Conservation (phyloP, 2,888 invertebrate genomes). For the Lottia gigantea region DNA sequence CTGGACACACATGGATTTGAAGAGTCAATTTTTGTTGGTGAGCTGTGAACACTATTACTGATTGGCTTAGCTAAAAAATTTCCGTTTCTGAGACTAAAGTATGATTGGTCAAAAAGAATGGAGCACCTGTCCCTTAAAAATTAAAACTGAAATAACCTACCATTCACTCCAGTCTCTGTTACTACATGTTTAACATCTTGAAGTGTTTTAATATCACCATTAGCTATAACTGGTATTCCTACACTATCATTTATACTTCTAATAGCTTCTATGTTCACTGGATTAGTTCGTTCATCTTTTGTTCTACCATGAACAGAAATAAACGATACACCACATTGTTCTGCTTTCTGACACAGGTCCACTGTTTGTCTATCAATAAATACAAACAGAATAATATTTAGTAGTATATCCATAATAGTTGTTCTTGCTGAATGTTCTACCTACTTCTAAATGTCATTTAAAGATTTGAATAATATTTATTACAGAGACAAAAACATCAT, state of each 20-base stretch:
- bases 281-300: conserved; percentile 80
- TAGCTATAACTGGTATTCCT: conserved; percentile 88
- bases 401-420: too few relatives aligned
- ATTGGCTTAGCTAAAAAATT: too few relatives aligned
- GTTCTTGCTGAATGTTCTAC: too few relatives aligned
- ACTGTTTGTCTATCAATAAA: conserved; percentile 74
- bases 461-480: too few relatives aligned
- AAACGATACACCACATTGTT: conserved; percentile 88
- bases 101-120: too few relatives aligned
- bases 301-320: conserved; percentile 93
- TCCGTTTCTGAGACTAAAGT: too few relatives aligned
- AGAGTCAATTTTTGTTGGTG: too few relatives aligned
- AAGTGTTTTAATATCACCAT: conserved; percentile 86
- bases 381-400: not conserved
- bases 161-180: conserved; percentile 76
- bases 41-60: too few relatives aligned
- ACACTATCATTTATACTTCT: conserved; percentile 78
- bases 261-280: conserved; percentile 78
- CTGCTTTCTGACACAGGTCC: conserved; percentile 81
- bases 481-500: too few relatives aligned
- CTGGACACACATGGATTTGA: too few relatives aligned
- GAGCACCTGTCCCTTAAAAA: too few relatives aligned
- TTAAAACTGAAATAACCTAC: conserved; percentile 65
- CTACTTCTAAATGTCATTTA: too few relatives aligned
- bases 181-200: conserved; percentile 79